Base-by-base conservation (phyloP, 2,113 vertebrate genomes). In the Ciconia boyciana region DNA sequence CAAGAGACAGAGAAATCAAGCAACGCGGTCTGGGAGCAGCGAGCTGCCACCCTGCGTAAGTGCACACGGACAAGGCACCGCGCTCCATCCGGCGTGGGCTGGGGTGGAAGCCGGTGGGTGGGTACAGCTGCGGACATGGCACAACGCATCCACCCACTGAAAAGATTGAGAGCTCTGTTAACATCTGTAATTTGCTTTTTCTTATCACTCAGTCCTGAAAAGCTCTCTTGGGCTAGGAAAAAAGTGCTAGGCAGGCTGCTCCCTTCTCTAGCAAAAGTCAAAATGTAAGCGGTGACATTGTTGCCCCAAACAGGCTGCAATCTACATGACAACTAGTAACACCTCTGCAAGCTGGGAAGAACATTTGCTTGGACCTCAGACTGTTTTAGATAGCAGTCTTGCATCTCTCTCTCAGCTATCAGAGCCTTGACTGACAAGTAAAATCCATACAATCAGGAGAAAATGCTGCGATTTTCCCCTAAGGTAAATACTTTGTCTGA, bases 1-100 rank as follows among this genome's bases (percentile, higher is more conserved):
- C 60, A 88, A 44, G 46, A 93, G 71, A 26, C 21, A 41, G 34
- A 62, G 71, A 41, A 79, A 51, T 9, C 49, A 32, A 70, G 11
- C 70, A 22, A 19, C 1, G 4, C 0, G 0, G 18, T 7, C 49
- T 34, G 44, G 21, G 44, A 91, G 44, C 65, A 34, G 60, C 5
- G 7, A 89, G 79, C 4, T 55, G 65, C 34, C 16, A 2, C 21
- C 11, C 1, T 13, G 20, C 14, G 1, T 26, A 49, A 15, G 24
- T 3, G 57, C 7, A 6, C 11, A 0, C 2, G 12, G 90, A 41
- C 34, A 31, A 75, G 46, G 9, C 49, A 41, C 13, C 0, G 0
- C 0, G 3, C 34, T 68, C 57, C 66, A 31, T 36, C 54, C 83
- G 41, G 0, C 2, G 2, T 4, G 28, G 71, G 31, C 32, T n/a